These are phyloP conservation scores for Dasypolia templi DNA, from an alignment of 2,888 invertebrate species.

Conservation along the genomic window DNA sequence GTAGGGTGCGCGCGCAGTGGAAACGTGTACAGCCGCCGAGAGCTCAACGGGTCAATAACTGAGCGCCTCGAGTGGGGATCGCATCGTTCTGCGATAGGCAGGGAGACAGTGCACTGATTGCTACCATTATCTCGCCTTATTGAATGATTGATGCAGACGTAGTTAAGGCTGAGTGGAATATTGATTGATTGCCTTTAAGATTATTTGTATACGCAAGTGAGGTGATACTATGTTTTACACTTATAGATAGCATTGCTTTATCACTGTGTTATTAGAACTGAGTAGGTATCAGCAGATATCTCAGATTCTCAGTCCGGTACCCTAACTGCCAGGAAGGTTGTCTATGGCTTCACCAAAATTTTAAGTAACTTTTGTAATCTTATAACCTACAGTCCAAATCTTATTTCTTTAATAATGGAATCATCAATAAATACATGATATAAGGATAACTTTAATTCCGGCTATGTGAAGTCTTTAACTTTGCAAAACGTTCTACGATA, in stretches of 20 bases:
- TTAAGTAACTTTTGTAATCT: no score
- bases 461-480: no score
- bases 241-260: slow-evolving; percentile 2
- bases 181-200: slow-evolving; percentile 26
- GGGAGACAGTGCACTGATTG: slow-evolving; percentile 49
- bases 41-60: slow-evolving; percentile 87
- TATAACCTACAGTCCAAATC: no score
- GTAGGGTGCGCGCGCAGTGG: slow-evolving; percentile 79
- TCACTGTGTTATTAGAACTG: not conserved
- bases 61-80: slow-evolving; percentile 82
- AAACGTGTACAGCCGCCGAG: slow-evolving; percentile 65
- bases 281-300: not conserved
- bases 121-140: slow-evolving; percentile 27
- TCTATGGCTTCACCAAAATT: no score
- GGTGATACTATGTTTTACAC: not conserved
- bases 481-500: no score
- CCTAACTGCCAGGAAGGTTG: no score
- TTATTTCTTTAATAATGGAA: no score
- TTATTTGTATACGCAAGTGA: not conserved
- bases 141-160: slow-evolving; percentile 35
- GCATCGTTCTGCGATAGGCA: slow-evolving; percentile 66
- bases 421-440: no score
- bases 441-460: no score
- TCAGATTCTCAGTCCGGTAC: no score
- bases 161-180: not conserved